Base-by-base conservation (phyloP, 1,140 invertebrate species). In the Hormaphis cornu region DNA sequence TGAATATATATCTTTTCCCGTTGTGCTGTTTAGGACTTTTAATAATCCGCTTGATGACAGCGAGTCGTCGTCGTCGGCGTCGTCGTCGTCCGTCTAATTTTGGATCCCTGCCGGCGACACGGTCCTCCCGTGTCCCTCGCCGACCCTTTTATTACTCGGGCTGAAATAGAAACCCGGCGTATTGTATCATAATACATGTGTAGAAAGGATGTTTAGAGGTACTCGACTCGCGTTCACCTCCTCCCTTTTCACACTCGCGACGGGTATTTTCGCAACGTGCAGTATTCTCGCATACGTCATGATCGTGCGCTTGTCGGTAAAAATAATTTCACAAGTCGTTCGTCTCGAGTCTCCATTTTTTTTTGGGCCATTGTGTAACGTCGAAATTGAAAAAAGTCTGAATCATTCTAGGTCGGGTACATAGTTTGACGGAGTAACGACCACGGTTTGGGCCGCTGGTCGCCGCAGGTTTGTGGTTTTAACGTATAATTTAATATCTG, bases 31-130 rank as follows among this genome's bases (percentile, higher is more conserved):
- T 66, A 66, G 61, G 61, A 46, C 40, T 66, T 66, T 66, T 66
- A 66, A 66, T 66, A 66, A 66, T 66, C 61, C 61, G 61, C 61
- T 66, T 48, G 61, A 46, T 48, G 61, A 66, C 61, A 66, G 61
- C 61, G 24, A 58, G 54, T 58, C 54, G 54, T 58, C 61, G 37
- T 46, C 12, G 42, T 46, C 42, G 42, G n/a, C 42, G 42, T 46
- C 42, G 42, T 46, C 37, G 37, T 44, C 42, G 58, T 46, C 24
- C 22, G 61, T 66, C 61, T 66, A 66, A 66, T 50, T 66, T 66
- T 66, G 61, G 61, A 66, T 48, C 20, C 10, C 24, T 33, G 61
- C 26, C 30, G 44, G 28, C 44, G 30, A 46, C 44, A 66, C 40
- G 14, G 61, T 48, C 28, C n/a, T 63, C 26, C 20, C n/a, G n/a